A percentile compares a stretch with the other conserved stretches of the same genome.
These are phyloP conservation scores for Caenorhabditis panamensis DNA, from an alignment of 2,888 invertebrate species.

Conservation along the genomic window DNA sequence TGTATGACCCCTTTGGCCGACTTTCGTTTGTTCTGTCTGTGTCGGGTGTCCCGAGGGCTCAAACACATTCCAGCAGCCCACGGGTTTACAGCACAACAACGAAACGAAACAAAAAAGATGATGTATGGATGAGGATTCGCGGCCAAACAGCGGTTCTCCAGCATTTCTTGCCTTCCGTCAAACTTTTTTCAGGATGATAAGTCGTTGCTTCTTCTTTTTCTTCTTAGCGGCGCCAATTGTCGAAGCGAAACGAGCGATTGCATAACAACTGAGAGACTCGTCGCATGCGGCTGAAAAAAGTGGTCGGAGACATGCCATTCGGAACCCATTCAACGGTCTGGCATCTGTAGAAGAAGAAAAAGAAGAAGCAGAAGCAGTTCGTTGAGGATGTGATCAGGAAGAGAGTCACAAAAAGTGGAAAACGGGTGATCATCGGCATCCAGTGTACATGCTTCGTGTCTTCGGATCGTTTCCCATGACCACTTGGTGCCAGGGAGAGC, in stretches of 20 bases:
- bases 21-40: not conserved
- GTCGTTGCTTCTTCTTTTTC: slow-evolving; percentile 8
- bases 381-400: not conserved
- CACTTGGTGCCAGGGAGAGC: not conserved
- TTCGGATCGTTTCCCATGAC: not conserved
- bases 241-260: slow-evolving; percentile 20
- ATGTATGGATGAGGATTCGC: slow-evolving; percentile 9
- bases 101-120: slow-evolving; percentile 19
- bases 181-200: slow-evolving; percentile 6
- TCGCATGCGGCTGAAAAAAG: slow-evolving; percentile 11
- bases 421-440: not conserved
- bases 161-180: not conserved
- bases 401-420: no score
- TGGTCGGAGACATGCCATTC: slow-evolving; percentile 23
- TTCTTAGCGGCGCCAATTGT: slow-evolving; percentile 11
- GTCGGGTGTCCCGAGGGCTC: not conserved
- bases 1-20: slow-evolving; percentile 10
- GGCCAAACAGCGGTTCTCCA: not conserved
- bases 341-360: not conserved
- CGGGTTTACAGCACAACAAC: slow-evolving; percentile 16
- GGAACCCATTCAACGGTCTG: slow-evolving; percentile 17
- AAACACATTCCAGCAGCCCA: slow-evolving; percentile 19
- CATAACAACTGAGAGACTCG: slow-evolving; percentile 22
- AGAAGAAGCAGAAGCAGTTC: not conserved
- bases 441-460: no score